Evolutionary conservation across 2,797 vertebrate species (phyloP), one percentile per base, ranked within the genome.

Genomic region (Harpagifer antarcticus): DNA sequence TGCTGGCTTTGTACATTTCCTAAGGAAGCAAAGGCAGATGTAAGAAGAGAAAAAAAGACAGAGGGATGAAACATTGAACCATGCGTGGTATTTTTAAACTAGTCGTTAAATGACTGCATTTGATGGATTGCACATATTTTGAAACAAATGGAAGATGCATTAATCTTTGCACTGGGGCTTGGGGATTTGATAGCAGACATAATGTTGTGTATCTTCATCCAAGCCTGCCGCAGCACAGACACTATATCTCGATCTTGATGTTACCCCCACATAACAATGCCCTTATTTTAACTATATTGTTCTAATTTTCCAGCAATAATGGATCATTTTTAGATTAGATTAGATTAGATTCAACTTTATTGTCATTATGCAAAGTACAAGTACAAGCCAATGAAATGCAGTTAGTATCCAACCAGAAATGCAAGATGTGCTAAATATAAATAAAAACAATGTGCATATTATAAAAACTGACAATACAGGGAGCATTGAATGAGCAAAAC

Each of bases 1-100:
- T 96, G 95, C 96, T 94, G 81, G 97, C 98, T 93, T 97, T 96
- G 87, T 99, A 95, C 79, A 96, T 98, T 77, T 97, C 96, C 98
- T 99, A 72, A n/a, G 58, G 58, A 74, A 55, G 45, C 2, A 66
- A 57, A 81, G 16, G 44, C 48, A 76, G 68, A 78, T 14, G 37
- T 64, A 12, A 76, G 57, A 47, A 13, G 8, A 17, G 11, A 3
- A 19, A 27, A 40, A 61, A 13, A 68, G 33, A 65, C 37, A 83
- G 68, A 82, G 80, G 72, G 81, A 84, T 84, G 84, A 92, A 64
- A 83, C 75, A 76, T 87, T 81, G 76, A 81, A 84, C 78, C 85
- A 90, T 19, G 88, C 89, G 40, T 86, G 76, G 31, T 86, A 67
- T 83, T 83, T 89, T 88, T 91, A 89, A 84, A 80, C 66, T 31